These are phyloP conservation scores for Drosophila bunnanda DNA, from an alignment of 2,888 invertebrate genomes.

Conservation along the genomic window DNA sequence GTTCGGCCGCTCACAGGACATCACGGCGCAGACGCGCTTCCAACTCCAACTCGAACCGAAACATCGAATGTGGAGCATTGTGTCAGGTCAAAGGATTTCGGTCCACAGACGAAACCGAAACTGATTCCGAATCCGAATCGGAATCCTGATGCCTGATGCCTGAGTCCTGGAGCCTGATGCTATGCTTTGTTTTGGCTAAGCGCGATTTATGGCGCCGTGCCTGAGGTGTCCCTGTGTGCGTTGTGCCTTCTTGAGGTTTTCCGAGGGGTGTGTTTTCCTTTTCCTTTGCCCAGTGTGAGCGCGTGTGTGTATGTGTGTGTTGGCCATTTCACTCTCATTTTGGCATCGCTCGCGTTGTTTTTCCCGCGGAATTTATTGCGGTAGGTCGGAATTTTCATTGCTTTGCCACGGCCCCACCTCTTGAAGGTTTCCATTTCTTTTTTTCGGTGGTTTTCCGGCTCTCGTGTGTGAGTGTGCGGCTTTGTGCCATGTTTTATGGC, in stretches of 20 bases:
- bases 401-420: slow-evolving; percentile 39
- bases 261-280: slow-evolving; percentile 21
- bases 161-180: slow-evolving; percentile 49
- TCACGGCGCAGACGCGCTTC: slow-evolving; percentile 55
- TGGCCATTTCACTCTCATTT: slow-evolving; percentile 72
- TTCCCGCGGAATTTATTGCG: slow-evolving; percentile 77
- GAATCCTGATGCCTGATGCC: neutral
- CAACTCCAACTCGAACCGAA: slow-evolving; percentile 46
- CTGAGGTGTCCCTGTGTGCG: slow-evolving; percentile 33
- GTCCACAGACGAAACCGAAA: slow-evolving; percentile 54
- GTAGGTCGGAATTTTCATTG: slow-evolving; percentile 82
- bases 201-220: slow-evolving; percentile 70
- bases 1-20: slow-evolving; percentile 28
- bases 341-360: slow-evolving; percentile 49
- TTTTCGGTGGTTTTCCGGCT: slow-evolving; percentile 3
- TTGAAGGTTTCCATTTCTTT: slow-evolving; percentile 2
- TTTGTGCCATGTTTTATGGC: slow-evolving; percentile 35
- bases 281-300: slow-evolving; percentile 7
- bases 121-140: slow-evolving; percentile 35
- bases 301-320: slow-evolving; percentile 27
- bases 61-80: slow-evolving; percentile 82
- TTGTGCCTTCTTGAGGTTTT: slow-evolving; percentile 36
- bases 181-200: slow-evolving; percentile 74
- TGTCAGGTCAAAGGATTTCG: slow-evolving; percentile 76
- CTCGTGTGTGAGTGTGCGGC: slow-evolving; percentile 8